Conservation (phyloP, 92 coral and sea anemone genomes). For the Porites cylindrica region DNA sequence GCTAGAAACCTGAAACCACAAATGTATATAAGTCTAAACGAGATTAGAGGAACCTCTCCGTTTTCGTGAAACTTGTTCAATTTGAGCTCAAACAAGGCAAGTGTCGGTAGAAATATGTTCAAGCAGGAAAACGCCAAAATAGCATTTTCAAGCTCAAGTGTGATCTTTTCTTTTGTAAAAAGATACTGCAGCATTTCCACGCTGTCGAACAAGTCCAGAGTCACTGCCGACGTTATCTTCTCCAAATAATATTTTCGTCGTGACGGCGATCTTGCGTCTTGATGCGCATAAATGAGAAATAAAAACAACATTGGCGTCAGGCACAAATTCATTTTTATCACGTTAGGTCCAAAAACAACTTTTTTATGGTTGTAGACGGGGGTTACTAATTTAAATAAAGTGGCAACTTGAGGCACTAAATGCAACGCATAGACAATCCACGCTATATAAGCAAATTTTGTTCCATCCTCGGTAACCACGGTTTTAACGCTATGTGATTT, state of each 20-base stretch:
- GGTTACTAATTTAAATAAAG: slow-evolving; percentile 72
- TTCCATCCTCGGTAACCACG: slow-evolving; percentile 59
- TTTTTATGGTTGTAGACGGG: slow-evolving; percentile 65
- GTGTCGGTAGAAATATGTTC: slow-evolving; percentile 86
- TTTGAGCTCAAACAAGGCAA: slow-evolving; percentile 88
- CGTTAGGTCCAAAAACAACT: slow-evolving; percentile 79
- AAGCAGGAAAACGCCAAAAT: slow-evolving; percentile 81
- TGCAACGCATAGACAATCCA: slow-evolving; percentile 91
- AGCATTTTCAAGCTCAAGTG: slow-evolving; percentile 50
- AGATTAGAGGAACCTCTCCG: slow-evolving; percentile 84
- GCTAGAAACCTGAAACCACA: slow-evolving; percentile 81
- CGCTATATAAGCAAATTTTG: slow-evolving; percentile 84
- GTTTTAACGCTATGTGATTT: slow-evolving; percentile 25
- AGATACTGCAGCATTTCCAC: slow-evolving; percentile 93
- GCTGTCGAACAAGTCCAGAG: slow-evolving; percentile 93
- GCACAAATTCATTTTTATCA: slow-evolving; percentile 83
- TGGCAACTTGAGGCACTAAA: slow-evolving; percentile 86
- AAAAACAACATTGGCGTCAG: slow-evolving; percentile 76
- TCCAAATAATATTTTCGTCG: slow-evolving; percentile 88
- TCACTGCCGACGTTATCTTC: slow-evolving; percentile 80
- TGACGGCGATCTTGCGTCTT: slow-evolving; percentile 77
- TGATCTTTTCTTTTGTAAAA: slow-evolving; percentile 62
- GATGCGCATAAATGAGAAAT: slow-evolving; percentile 86
- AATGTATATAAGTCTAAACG: slow-evolving; percentile 85
- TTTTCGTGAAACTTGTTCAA: slow-evolving; percentile 90